Evolutionary conservation across 1,140 invertebrate genomes (phyloP).

Genomic region (Aradophagus sp.): DNA sequence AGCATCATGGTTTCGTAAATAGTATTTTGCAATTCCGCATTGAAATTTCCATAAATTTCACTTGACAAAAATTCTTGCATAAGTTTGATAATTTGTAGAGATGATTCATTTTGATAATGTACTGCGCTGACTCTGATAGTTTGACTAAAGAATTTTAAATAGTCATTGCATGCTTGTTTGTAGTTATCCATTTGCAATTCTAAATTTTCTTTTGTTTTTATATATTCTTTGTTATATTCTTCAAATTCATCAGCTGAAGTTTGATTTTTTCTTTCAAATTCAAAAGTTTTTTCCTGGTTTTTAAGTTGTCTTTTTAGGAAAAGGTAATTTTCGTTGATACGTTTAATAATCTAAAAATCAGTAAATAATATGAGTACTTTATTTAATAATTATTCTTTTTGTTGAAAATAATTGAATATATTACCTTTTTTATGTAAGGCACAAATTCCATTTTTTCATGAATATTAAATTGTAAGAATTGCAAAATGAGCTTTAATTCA

Average conservation of each 20-base stretch:
- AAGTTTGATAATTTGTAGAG: constrained; percentile 76
- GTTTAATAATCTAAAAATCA: constrained; percentile 62
- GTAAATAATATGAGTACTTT: no score
- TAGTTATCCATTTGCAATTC: constrained; percentile 54
- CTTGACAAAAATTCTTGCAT: constrained; percentile 61
- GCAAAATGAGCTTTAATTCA: constrained; percentile 82
- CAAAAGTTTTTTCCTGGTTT: constrained; percentile 55
- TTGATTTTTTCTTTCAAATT: constrained; percentile 58
- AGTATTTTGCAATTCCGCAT: constrained; percentile 13
- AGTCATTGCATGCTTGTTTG: constrained; percentile 71
- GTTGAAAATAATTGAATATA: constrained; percentile 5
- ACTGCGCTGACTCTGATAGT: constrained; percentile 82
- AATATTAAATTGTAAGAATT: constrained; percentile 82
- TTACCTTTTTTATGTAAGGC: constrained; percentile 79
- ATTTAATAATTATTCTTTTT: no score
- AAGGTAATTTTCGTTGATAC: constrained; percentile 64
- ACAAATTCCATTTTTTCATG: constrained; percentile 80
- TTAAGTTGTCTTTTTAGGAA: constrained; percentile 54
- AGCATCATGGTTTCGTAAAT: constrained; percentile 74
- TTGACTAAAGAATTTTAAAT: constrained; percentile 76
- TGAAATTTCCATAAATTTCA: constrained; percentile 44
- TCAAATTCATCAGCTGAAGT: constrained; percentile 17
- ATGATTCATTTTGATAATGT: constrained; percentile 79
- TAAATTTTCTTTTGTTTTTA: no score
- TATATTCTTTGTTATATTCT: constrained; percentile 3